These are phyloP conservation scores for Xiphias gladius DNA, from an alignment of 2,113 vertebrate genomes.

Conservation along the genomic window DNA sequence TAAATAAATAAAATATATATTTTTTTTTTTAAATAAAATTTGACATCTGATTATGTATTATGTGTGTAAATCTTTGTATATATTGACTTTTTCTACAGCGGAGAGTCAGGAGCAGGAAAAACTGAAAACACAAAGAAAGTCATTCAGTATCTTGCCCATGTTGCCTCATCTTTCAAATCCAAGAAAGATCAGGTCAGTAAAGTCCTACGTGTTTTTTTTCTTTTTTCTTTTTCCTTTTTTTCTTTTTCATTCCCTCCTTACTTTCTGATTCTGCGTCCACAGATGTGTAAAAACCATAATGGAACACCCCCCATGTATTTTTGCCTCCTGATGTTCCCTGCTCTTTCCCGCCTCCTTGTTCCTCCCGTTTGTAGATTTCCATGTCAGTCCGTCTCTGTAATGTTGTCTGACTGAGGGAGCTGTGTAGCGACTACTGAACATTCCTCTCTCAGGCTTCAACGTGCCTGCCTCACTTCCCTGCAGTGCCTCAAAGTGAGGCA, in stretches of 20 bases:
- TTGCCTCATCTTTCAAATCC: conserved; percentile 83
- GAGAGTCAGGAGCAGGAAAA: conserved; percentile 86
- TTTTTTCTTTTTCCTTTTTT: no score
- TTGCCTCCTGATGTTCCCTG: not conserved
- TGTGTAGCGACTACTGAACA: conserved; percentile 33
- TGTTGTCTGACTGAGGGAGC: not conserved
- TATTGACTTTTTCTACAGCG: conserved; percentile 58
- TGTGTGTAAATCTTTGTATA: not conserved
- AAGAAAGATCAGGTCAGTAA: conserved; percentile 84
- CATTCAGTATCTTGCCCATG: conserved; percentile 84
- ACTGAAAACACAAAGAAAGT: conserved; percentile 86
- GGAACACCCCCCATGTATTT: not conserved
- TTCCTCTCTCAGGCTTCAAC: conserved; percentile 75
- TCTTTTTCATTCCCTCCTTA: not conserved
- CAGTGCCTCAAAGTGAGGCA: conserved; percentile 6
- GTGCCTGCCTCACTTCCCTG: conserved; percentile 42
- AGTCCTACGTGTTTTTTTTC: not conserved
- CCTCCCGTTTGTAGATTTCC: not conserved
- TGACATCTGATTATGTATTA: not conserved
- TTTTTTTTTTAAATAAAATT: not conserved
- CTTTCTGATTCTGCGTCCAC: not conserved
- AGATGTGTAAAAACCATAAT: not conserved
- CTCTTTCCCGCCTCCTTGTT: not conserved
- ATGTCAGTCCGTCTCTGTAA: conserved; percentile 1
- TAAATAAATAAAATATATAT: not conserved